Percentiles rank a stretch among this genome's conserved stretches.
These are phyloP conservation scores for Poeciliopsis turneri DNA, from an alignment of 2,797 vertebrate genomes.

Conservation along the genomic window DNA sequence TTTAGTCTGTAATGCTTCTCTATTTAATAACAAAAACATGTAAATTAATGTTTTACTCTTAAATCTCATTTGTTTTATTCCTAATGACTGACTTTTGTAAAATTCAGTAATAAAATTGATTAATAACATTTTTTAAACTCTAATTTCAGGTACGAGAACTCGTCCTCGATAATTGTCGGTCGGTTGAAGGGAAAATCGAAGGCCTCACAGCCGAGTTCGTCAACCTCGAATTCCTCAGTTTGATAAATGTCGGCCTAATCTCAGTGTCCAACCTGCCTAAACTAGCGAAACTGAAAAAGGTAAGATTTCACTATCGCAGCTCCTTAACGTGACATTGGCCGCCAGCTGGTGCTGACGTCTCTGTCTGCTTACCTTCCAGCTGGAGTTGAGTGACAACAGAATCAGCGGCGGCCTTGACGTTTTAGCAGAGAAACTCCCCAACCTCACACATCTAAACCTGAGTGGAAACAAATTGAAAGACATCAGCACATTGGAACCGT, in stretches of 20 bases:
- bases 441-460: conserved; percentile 93
- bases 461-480: conserved; percentile 96
- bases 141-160: conserved; percentile 88
- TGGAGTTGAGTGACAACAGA: conserved; percentile 95
- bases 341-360: conserved; percentile 16
- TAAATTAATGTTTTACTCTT: not conserved
- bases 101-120: not conserved
- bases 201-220: conserved; percentile 91
- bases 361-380: conserved; percentile 71
- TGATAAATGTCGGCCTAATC: conserved; percentile 91
- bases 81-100: not conserved
- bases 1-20: not conserved
- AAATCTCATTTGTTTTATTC: not conserved
- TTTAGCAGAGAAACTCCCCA: conserved; percentile 93
- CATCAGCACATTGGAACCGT: conserved; percentile 93
- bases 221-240: conserved; percentile 94
- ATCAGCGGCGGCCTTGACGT: conserved; percentile 91
- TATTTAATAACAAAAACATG: not conserved
- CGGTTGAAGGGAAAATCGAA: conserved; percentile 90
- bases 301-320: conserved; percentile 53
- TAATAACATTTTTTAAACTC: not conserved
- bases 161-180: conserved; percentile 93
- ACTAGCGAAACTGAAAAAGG: conserved; percentile 95
- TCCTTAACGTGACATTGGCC: not conserved
- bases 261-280: conserved; percentile 91